Percentiles rank a stretch among this genome's conserved stretches.
phyloP scores from a whole-genome alignment of 2,888 invertebrate species.

The Drosophila fungiperda region DNA sequence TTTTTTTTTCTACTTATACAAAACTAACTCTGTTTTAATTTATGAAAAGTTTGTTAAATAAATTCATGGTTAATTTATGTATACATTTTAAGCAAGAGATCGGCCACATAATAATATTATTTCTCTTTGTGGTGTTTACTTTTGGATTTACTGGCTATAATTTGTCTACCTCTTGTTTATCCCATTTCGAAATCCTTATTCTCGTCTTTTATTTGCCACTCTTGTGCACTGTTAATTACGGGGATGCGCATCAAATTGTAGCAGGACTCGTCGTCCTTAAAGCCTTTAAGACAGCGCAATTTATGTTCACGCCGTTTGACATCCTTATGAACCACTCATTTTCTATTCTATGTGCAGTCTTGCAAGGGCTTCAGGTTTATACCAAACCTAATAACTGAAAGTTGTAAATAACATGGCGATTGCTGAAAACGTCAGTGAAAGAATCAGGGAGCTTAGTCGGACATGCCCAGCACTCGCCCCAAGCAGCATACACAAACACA shows the following conservation, averaged over 20 bases:
- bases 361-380: constrained; percentile 42
- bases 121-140: neutral
- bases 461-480: constrained; percentile 10
- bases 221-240: constrained; percentile 45
- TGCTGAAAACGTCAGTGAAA: constrained; percentile 40
- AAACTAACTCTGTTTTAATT: neutral
- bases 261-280: constrained; percentile 18
- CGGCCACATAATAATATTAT: neutral
- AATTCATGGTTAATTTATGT: neutral
- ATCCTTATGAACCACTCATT: constrained; percentile 37
- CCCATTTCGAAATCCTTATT: neutral
- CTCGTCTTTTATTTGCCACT: constrained; percentile 1
- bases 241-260: constrained; percentile 34
- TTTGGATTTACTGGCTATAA: constrained; percentile 28
- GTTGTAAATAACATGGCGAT: constrained; percentile 51
- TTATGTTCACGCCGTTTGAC: constrained; percentile 40
- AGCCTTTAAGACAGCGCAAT: constrained; percentile 41
- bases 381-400: constrained; percentile 60
- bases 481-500: constrained; percentile 19
- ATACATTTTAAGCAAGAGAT: neutral
- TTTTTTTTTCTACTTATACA: neutral
- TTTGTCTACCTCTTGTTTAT: neutral
- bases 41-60: neutral
- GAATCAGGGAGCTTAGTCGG: constrained; percentile 32
- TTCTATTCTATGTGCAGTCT: constrained; percentile 15